Base-by-base conservation (phyloP, 2,888 invertebrate species). In the Spodoptera littoralis region DNA sequence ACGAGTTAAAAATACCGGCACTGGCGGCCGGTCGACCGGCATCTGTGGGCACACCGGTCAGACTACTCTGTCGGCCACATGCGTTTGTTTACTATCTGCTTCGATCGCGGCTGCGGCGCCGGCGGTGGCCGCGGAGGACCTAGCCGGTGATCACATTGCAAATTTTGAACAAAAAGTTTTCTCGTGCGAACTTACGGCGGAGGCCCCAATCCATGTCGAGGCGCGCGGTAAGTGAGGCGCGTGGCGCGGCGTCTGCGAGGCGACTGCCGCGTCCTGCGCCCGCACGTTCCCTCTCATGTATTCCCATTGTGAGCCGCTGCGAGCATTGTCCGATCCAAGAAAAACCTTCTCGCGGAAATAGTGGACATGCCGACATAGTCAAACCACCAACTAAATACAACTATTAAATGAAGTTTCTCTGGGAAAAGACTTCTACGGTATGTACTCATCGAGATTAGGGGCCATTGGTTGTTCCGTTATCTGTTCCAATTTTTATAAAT, bases 1-100 rank as follows among this genome's bases (percentile, higher is more conserved):
- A 91, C 93, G 91, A 90, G 94, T 94, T 94, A 94, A 93, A 94
- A 94, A 94, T 94, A 94, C 90, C 92, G 87, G 83, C 86, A 84
- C 84, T 81, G 85, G 84, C 88, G 86, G 86, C 88, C 86, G 87
- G 89, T 84, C 89, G 90, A 90, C 92, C 90, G 93, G 92, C 92
- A 90, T 92, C 92, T 89, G 92, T 89, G 92, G 87, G 82, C 88
- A 92, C 91, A 94, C 93, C 92, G 93, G 94, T 93, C 91, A 76
- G 88, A 93, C 93, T 91, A 89, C 90, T 92, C 86, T 72, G 83
- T 78, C 80, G 84, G 87, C 85, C 94, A 93, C 94, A 93, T 94
- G 93, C 91, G 92, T 94, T 93, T 94, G 94, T 94, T 94, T 94
- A 94, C 94, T 91, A 93, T 92, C 90, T 87, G 84, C 73, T 82